Conservation (phyloP, 2,888 invertebrate species). For the Pachycephus smyrnensis region DNA sequence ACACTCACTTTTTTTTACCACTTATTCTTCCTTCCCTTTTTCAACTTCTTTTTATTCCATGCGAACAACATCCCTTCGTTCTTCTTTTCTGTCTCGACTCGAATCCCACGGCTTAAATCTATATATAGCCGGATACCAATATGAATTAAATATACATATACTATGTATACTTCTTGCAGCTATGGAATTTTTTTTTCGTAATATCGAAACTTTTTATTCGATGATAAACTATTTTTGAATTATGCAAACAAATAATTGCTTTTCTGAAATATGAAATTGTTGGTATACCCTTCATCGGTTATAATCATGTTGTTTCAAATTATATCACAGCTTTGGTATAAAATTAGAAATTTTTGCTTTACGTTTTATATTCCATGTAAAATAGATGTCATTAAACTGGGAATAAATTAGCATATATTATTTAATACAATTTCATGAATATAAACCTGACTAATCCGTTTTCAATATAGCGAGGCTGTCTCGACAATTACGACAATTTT, state of each 20-base stretch:
- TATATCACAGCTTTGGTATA: background rate
- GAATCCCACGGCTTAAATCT: background rate
- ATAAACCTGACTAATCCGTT: background rate
- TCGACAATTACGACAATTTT: background rate
- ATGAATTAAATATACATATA: background rate
- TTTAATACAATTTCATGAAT: background rate
- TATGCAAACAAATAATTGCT: background rate
- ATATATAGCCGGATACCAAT: background rate
- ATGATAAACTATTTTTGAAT: background rate
- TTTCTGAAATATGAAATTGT: background rate
- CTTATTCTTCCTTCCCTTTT: constrained; percentile 24
- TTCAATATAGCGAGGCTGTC: background rate
- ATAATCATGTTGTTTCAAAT: background rate
- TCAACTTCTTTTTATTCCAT: constrained; percentile 10
- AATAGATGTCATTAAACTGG: background rate
- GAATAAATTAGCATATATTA: background rate
- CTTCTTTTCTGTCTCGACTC: constrained; percentile 14
- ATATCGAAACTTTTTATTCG: background rate
- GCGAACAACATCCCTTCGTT: background rate
- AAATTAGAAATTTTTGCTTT: background rate
- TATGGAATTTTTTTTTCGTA: background rate
- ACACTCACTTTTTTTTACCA: constrained; percentile 33
- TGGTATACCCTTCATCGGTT: background rate
- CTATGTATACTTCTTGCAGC: background rate
- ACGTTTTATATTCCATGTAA: background rate